Conservation (phyloP, 2,113 vertebrate genomes). For the Seriola rivoliana region DNA sequence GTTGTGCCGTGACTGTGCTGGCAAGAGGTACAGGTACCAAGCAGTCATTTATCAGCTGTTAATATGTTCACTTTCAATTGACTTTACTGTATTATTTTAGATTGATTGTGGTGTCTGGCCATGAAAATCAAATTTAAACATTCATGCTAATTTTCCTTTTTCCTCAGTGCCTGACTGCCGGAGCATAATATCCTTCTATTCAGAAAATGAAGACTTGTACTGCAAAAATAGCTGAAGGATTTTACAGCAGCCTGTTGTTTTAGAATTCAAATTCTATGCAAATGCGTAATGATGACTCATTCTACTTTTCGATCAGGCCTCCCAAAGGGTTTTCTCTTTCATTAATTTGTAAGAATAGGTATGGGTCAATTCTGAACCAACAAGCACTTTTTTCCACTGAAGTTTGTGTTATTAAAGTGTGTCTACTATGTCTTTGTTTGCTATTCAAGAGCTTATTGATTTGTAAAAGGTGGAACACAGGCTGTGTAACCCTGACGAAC, state of each 20-base stretch:
- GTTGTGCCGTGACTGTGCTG: slow-evolving; percentile 63
- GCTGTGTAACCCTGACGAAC: slow-evolving; percentile 34
- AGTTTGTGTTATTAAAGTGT: slow-evolving; percentile 24
- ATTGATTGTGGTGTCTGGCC: neutral
- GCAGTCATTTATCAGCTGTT: neutral
- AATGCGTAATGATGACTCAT: slow-evolving; percentile 55
- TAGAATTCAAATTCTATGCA: slow-evolving; percentile 33
- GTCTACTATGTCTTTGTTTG: slow-evolving; percentile 17
- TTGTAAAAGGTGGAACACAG: slow-evolving; percentile 17
- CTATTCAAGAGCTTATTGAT: slow-evolving; percentile 14
- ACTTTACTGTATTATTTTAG: neutral
- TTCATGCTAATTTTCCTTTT: neutral
- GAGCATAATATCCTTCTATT: neutral
- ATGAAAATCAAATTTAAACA: neutral
- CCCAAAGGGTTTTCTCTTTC: slow-evolving; percentile 17
- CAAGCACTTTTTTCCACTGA: neutral
- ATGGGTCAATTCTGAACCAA: slow-evolving; percentile 3
- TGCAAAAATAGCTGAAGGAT: neutral
- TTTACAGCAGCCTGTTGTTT: slow-evolving; percentile 3
- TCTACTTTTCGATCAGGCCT: slow-evolving; percentile 14
- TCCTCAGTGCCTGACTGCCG: neutral
- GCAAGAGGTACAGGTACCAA: slow-evolving; percentile 36
- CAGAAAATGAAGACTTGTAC: slow-evolving; percentile 6
- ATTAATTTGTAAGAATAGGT: slow-evolving; percentile 16
- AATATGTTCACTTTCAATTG: neutral